Percentiles rank a stretch among this genome's conserved stretches.
Conservation (phyloP, 2,888 invertebrate species). For the Amphipoea lucens region DNA sequence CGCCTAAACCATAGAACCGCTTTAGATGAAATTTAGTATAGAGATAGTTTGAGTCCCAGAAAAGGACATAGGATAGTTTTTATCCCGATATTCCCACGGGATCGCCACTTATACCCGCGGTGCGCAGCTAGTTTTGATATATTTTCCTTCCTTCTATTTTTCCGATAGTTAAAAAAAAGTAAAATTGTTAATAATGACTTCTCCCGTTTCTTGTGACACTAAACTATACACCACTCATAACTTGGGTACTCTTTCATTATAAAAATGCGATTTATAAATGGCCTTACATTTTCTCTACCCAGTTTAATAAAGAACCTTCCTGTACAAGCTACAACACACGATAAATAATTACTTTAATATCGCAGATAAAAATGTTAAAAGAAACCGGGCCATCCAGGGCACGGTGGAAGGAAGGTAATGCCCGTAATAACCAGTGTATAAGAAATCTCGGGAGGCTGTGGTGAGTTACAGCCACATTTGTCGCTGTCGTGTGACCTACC, state of each 20-base stretch:
- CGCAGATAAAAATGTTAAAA: conserved; percentile 58
- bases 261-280: conserved; percentile 11
- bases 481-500: conserved; percentile 85
- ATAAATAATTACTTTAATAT: conserved; percentile 64
- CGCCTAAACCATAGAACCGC: no score
- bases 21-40: no score
- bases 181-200: not conserved
- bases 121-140: not conserved
- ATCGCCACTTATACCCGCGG: no score
- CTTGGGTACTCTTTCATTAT: not conserved
- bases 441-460: conserved; percentile 82
- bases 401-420: conserved; percentile 62
- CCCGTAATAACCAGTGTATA: conserved; percentile 82
- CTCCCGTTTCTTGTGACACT: not conserved
- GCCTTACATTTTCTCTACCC: not conserved
- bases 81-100: no score
- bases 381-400: conserved; percentile 63
- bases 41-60: no score
- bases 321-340: conserved; percentile 19
- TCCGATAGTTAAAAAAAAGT: no score
- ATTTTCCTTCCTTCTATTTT: not conserved
- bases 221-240: not conserved
- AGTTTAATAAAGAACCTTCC: conserved; percentile 28
- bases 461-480: conserved; percentile 87
- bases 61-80: no score